Evolutionary conservation across 2,113 vertebrate species (phyloP).

Genomic region (Leucosticte australis): DNA sequence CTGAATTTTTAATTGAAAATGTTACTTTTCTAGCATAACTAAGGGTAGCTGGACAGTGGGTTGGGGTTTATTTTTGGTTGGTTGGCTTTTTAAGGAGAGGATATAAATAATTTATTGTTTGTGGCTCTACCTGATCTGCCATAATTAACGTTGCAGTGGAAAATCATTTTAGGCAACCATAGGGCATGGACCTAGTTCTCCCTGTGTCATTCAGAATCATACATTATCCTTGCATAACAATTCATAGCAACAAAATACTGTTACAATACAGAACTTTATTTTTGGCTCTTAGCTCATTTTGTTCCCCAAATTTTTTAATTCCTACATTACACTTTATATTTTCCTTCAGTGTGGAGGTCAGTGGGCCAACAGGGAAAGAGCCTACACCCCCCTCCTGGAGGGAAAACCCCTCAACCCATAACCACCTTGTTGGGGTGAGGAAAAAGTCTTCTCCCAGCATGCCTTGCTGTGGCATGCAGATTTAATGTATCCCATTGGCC

Average conservation of each 20-base stretch:
- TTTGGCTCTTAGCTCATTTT: background rate
- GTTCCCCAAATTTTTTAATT: background rate
- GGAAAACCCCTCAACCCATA: background rate
- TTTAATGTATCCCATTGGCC: background rate
- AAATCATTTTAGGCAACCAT: background rate
- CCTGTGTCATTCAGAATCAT: background rate
- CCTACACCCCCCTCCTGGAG: too few species aligned
- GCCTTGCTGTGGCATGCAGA: background rate
- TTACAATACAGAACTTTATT: background rate
- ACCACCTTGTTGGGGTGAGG: background rate
- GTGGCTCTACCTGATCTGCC: background rate
- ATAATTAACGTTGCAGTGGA: background rate
- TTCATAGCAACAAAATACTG: background rate
- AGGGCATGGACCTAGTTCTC: background rate
- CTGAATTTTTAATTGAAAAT: background rate
- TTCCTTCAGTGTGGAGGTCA: background rate
- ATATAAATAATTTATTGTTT: background rate
- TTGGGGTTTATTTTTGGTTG: accelerated
- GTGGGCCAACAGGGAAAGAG: background rate
- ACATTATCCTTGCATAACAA: background rate
- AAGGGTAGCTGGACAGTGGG: background rate
- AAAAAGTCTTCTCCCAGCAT: background rate
- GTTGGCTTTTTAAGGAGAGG: background rate
- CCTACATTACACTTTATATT: background rate
- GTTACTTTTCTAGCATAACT: background rate